Base-by-base conservation (phyloP, 2,797 vertebrate genomes). In the Galagoides demidoff region DNA sequence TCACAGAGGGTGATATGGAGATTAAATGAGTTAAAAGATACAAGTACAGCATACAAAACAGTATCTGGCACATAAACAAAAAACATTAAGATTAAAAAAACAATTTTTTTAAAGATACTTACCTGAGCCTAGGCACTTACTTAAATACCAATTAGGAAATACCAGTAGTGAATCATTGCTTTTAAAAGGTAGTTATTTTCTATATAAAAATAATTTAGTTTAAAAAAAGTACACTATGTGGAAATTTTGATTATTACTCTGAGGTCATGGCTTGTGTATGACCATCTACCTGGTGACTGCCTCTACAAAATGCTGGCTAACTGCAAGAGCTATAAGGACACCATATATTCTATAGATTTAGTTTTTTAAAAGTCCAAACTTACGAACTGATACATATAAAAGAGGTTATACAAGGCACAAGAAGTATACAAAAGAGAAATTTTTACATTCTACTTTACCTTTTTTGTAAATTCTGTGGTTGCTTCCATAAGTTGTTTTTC, bases 401-500 rank as follows among this genome's bases (percentile, higher is more conserved):
- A 89, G 57, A 16, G 68, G 86, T 84, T 73, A 85, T 1, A 83
- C 2, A 77, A 88, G 49, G 52, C n/a, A 86, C 27, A 61, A 57
- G 70, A 90, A 7, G 25, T 45, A 3, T 45, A 77, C 5, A 68
- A 71, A 81, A 91, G 64, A 74, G 39, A 86, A 49, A 82, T 23
- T 92, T 95, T 74, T 95, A 92, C 7, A 71, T 55, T 93, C 13
- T 68, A 64, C 76, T 96, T 98, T 98, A 99, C 99, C 98, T 99
- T 99, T 96, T 99, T 99, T 85, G 99, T 99, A 96, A 99, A 99
- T 94, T 99, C 99, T 64, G 99, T 99, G 27, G 98, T 99, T 34
- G 99, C 98, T 98, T 99, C 99, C 99, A 99, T 99, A 93, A 99
- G 98, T 97, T 99, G 99, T 98, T 98, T 99, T 97, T 99, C 99